Percentiles rank a stretch among this genome's conserved stretches.
Conservation (phyloP, 2,888 invertebrate species). For the Clunio marinus region DNA sequence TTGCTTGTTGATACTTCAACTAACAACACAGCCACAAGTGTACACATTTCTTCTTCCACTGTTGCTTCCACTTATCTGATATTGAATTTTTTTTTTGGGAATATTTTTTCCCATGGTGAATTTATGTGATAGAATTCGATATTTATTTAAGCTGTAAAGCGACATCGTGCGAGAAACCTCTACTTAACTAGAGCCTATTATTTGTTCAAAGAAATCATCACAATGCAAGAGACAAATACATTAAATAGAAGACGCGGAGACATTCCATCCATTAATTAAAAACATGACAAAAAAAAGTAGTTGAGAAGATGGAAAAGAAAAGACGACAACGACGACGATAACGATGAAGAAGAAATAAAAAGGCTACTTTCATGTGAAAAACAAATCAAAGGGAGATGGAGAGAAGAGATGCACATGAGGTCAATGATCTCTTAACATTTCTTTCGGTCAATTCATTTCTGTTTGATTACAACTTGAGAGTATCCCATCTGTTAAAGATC, state of each 20-base stretch:
- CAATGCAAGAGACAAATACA: constrained; percentile 2
- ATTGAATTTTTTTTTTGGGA: not conserved
- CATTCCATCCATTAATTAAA: constrained; percentile 19
- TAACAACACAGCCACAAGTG: constrained; percentile 2
- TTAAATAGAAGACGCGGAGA: not conserved
- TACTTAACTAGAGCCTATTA: not conserved
- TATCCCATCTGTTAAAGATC: not conserved
- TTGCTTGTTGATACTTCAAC: not conserved
- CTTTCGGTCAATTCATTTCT: not conserved
- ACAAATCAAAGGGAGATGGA: not conserved
- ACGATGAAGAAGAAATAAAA: too few species aligned
- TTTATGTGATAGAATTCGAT: constrained; percentile 13
- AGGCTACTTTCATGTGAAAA: not conserved
- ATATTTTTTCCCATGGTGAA: constrained; percentile 16
- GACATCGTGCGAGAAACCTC: not conserved
- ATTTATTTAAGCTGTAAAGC: not conserved
- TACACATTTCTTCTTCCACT: not conserved
- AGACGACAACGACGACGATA: not conserved
- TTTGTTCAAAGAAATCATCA: not conserved
- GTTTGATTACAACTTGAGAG: not conserved
- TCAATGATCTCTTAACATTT: not conserved
- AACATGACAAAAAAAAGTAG: not conserved
- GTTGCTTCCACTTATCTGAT: not conserved
- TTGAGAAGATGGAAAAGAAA: too few species aligned
- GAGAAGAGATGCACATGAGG: too few species aligned